These are phyloP conservation scores for Ctenopoma kingsleyae DNA, from an alignment of 2,797 vertebrate genomes.

Conservation along the genomic window DNA sequence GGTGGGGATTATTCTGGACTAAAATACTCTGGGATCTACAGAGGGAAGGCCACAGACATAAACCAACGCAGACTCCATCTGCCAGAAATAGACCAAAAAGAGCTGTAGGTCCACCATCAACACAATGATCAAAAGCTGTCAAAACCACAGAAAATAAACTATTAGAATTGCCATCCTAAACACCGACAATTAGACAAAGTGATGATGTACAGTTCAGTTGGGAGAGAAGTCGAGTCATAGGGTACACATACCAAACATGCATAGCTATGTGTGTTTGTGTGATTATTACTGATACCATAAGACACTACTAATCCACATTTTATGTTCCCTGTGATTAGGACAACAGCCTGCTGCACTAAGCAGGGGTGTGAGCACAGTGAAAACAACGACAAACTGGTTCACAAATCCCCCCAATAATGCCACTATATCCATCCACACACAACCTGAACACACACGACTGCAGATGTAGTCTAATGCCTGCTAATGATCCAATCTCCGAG, in stretches of 20 bases:
- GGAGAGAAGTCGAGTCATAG: neutral
- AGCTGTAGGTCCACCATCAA: constrained; percentile 51
- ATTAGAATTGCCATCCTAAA: constrained; percentile 5
- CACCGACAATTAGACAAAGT: constrained; percentile 1
- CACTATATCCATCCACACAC: constrained; percentile 36
- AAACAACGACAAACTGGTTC: constrained; percentile 26
- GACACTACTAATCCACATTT: constrained; percentile 49
- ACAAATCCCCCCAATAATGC: constrained; percentile 42
- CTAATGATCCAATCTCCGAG: constrained; percentile 30
- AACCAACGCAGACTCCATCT: constrained; percentile 81
- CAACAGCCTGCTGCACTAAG: constrained; percentile 22
- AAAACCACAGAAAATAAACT: neutral
- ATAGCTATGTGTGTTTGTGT: constrained; percentile 16
- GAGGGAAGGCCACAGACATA: constrained; percentile 78
- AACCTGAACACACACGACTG: constrained; percentile 27
- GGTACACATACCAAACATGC: neutral
- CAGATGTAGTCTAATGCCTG: constrained; percentile 38
- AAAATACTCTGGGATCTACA: constrained; percentile 86
- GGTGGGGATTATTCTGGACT: constrained; percentile 87
- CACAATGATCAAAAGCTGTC: constrained; percentile 53
- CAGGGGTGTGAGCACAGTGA: constrained; percentile 2
- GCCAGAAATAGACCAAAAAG: constrained; percentile 78
- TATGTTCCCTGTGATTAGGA: constrained; percentile 46
- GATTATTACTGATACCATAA: constrained; percentile 44
- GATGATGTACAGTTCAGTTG: constrained; percentile 1